phyloP scores from a whole-genome alignment of 2,797 vertebrate genomes.

The Microhierax caerulescens region DNA sequence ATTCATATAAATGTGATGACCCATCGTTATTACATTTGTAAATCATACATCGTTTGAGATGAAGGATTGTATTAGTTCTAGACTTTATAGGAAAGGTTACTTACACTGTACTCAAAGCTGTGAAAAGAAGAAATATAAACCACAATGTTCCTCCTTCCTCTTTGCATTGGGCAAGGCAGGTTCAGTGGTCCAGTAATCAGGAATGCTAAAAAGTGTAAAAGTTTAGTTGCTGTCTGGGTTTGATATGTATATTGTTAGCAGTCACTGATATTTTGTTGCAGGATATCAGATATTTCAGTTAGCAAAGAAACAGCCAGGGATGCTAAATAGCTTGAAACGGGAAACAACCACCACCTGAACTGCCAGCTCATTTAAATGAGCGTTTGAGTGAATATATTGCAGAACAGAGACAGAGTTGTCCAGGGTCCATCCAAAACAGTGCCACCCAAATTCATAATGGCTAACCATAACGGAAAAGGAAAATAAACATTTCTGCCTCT shows the following conservation, averaged over 20 bases:
- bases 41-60: not conserved
- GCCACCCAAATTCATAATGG: not conserved
- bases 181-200: not conserved
- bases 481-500: slow-evolving; percentile 35
- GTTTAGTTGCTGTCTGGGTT: not conserved
- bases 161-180: not conserved
- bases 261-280: not conserved
- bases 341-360: not conserved
- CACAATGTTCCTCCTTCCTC: not conserved
- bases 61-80: not conserved
- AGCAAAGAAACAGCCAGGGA: not conserved
- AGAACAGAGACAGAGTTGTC: not conserved
- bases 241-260: not conserved
- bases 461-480: not conserved
- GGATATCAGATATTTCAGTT: not conserved
- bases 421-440: not conserved
- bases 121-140: not conserved
- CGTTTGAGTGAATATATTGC: not conserved
- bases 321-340: not conserved
- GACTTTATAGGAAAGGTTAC: not conserved
- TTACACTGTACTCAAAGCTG: not conserved
- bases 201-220: not conserved
- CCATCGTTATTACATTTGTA: not conserved
- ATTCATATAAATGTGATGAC: not conserved
- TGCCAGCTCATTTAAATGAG: not conserved